Evolutionary conservation across 2,888 invertebrate species (phyloP).

Genomic region (Cephus nigrinus): DNA sequence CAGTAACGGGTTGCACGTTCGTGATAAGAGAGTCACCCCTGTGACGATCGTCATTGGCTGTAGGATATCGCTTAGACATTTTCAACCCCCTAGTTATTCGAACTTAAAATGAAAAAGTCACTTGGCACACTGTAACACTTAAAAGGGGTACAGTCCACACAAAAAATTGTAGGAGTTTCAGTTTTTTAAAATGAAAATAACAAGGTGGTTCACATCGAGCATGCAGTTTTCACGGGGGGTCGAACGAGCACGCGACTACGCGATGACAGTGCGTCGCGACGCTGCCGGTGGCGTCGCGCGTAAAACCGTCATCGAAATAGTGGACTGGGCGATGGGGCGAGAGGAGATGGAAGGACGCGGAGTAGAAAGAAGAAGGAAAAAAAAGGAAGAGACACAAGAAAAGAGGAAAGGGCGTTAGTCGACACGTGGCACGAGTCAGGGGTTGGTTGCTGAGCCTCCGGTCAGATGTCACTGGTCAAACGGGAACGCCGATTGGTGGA

Average conservation of each 20-base stretch:
- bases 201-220: neutral
- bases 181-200: neutral
- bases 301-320: constrained; percentile 28
- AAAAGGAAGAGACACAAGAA: constrained; percentile 17
- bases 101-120: neutral
- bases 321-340: constrained; percentile 39
- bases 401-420: constrained; percentile 49
- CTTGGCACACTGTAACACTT: neutral
- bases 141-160: neutral
- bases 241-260: neutral
- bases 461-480: constrained; percentile 32
- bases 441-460: constrained; percentile 30
- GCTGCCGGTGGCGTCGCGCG: neutral
- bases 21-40: neutral
- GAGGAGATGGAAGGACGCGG: constrained; percentile 29
- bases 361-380: constrained; percentile 22
- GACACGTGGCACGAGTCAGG: constrained; percentile 49
- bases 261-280: neutral
- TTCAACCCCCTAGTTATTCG: neutral
- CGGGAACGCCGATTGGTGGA: constrained; percentile 9
- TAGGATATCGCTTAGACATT: neutral
- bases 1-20: neutral
- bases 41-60: neutral
- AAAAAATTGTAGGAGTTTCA: neutral
- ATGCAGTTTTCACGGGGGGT: neutral